Evolutionary conservation across 2,797 vertebrate species (phyloP), one percentile per base, ranked within the genome.

Genomic region (Halcyon badia): DNA sequence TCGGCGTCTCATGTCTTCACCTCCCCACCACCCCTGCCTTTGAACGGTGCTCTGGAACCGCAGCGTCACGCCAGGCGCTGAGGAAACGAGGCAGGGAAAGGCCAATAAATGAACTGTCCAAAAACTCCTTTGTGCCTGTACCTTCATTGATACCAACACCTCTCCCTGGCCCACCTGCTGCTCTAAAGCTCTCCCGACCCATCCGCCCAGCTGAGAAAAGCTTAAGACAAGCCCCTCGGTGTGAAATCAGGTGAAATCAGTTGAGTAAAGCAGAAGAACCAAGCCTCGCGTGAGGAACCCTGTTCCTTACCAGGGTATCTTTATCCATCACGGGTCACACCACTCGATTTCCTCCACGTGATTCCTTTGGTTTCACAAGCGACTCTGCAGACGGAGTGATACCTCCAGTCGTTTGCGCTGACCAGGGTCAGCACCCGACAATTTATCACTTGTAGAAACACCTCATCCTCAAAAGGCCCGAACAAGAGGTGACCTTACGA

Each of bases 61-160:
- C 33, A 58, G 39, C 1, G 0, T 61, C 35, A 39, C 0, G 0
- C 1, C 2, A 81, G 73, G 54, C 24, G 26, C 30, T 20, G 28
- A 7, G 31, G 80, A 85, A 87, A 56, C 10, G 5, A 72, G 31
- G 42, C 72, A 66, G 0, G 1, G 60, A 85, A 89, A 89, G 21
- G 17, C 8, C 70, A 49, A 49, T 15, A 78, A 82, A 91, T 14
- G 65, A 93, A 76, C 18, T 3, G 1, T 13, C 39, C 60, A n/a
- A 80, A 89, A 49, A 2, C 26, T 66, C 25, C 35, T 44, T 80
- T 42, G 14, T 25, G 19, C 56, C 30, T 57, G 69, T 8, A 49
- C 25, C 17, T 71, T n/a, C 2, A 2, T 18, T 5, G 35, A 24
- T 10, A 33, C 0, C 31, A 66, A 76, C 70, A 64, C 26, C 65